Evolutionary conservation across 2,888 invertebrate species (phyloP), one percentile per base, ranked within the genome.

Genomic region (Yponomeuta plumbellus): DNA sequence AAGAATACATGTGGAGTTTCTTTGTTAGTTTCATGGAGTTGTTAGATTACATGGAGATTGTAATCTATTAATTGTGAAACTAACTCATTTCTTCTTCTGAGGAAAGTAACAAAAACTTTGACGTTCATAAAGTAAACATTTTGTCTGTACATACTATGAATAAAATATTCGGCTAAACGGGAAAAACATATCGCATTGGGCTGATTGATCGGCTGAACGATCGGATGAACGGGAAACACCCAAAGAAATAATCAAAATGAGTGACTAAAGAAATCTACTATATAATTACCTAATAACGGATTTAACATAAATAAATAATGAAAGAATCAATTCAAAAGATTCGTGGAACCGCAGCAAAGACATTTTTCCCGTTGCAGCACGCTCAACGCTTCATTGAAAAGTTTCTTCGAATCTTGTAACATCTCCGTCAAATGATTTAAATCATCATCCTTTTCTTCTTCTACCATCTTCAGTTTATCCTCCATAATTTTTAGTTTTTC

Each of bases 401-500:
- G 83, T 74, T 89, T 91, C 71, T 92, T 92, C 0, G 93, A 90
- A n/a, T 90, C 91, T 73, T 93, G 91, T 57, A 93, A 87, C 89
- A 92, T 92, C 76, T 86, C 91, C 70, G 88, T 93, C 72, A 91
- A 92, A 77, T 88, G 83, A 58, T 81, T 80, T 58, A 91, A 87
- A 81, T 94, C 94, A 22, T 91, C 84, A 66, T 89, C 90, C 74
- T 94, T 93, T 74, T 95, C 94, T 70, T 92, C 92, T 72, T 93
- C 93, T 44, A 94, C 88, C 77, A 94, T 93, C 74, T 92, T 92
- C 57, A 95, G 77, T 76, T 93, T 92, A 59, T 93, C 92, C 75
- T 93, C 92, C 76, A 95, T 82, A 21, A 94, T 93, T 76, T 94
- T 93, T 59, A 94, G 86, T 73, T 93, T 94, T 79, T 95, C 94